These are phyloP conservation scores for Drosophila arawakana DNA, from an alignment of 1,140 invertebrate species.

Conservation along the genomic window DNA sequence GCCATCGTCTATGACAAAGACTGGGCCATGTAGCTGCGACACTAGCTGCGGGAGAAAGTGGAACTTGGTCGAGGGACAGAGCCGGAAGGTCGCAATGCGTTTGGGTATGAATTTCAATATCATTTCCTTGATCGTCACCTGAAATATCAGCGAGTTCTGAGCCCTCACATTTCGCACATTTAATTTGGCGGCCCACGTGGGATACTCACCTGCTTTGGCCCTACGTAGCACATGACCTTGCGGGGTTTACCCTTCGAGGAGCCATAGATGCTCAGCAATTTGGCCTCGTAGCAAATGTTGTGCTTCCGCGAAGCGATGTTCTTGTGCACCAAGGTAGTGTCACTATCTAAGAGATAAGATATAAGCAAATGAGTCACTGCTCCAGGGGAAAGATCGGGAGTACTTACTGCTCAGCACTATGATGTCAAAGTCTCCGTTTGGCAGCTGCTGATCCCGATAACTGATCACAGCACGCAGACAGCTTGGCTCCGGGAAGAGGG, in stretches of 20 bases:
- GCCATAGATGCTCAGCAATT: conserved; percentile 90
- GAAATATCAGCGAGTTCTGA: conserved; percentile 85
- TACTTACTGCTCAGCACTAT: conserved; percentile 94
- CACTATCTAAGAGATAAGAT: conserved; percentile 86
- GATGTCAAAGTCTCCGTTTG: conserved; percentile 96
- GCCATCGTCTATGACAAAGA: conserved; percentile 94
- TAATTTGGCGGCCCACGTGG: not conserved
- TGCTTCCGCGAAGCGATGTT: conserved; percentile 93
- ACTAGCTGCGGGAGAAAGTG: conserved; percentile 87
- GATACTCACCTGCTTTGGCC: conserved; percentile 88
- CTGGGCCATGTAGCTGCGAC: conserved; percentile 84
- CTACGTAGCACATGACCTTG: conserved; percentile 94
- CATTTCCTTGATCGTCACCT: conserved; percentile 96
- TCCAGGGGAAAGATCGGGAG: not conserved
- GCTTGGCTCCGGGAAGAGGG: conserved; percentile 87
- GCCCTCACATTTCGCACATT: conserved; percentile 60
- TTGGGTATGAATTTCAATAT: conserved; percentile 96
- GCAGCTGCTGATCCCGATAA: conserved; percentile 91
- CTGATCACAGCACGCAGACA: conserved; percentile 93
- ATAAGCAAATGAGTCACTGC: not conserved
- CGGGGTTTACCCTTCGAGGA: conserved; percentile 88
- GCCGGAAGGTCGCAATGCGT: conserved; percentile 94
- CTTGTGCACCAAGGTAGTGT: conserved; percentile 93
- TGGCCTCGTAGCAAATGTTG: conserved; percentile 94
- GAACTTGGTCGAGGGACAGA: conserved; percentile 95